Conservation (phyloP, 2,797 vertebrate species). For the Harpagifer antarcticus region DNA sequence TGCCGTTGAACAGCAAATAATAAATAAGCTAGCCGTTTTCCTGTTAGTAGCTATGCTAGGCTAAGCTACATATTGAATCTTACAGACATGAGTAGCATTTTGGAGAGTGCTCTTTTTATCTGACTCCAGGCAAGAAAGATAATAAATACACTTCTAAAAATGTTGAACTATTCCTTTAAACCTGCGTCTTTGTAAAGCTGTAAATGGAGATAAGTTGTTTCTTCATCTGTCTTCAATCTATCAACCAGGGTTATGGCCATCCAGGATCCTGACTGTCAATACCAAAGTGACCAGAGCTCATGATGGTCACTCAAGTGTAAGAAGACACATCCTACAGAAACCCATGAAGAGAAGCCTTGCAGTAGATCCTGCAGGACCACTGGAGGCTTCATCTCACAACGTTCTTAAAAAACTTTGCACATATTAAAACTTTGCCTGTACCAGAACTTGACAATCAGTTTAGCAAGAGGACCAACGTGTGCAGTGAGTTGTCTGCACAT, state of each 20-base stretch:
- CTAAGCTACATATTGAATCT: background rate
- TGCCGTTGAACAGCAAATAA: background rate
- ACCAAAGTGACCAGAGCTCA: conserved; percentile 73
- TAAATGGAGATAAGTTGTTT: conserved; percentile 37
- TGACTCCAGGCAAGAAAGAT: conserved; percentile 16
- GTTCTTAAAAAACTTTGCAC: conserved; percentile 69
- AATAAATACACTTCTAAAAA: background rate
- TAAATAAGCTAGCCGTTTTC: background rate
- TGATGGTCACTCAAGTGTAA: conserved; percentile 77
- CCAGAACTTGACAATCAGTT: conserved; percentile 81
- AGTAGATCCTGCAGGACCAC: conserved; percentile 58
- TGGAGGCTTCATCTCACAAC: conserved; percentile 53
- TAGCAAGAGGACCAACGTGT: conserved; percentile 59
- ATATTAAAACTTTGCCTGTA: conserved; percentile 76
- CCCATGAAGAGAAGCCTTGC: conserved; percentile 57
- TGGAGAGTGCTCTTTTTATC: background rate
- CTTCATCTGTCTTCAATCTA: conserved; percentile 74
- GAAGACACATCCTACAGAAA: conserved; percentile 56
- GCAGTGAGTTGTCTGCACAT: conserved; percentile 45
- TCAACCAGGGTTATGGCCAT: conserved; percentile 83
- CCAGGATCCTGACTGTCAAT: conserved; percentile 85
- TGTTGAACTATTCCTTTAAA: background rate
- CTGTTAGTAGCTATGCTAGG: conserved; percentile 14
- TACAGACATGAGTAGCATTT: background rate
- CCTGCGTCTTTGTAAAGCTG: background rate